Percentiles rank a stretch among this genome's conserved stretches.
Conservation (phyloP, 2,797 vertebrate species). For the Morus bassanus region DNA sequence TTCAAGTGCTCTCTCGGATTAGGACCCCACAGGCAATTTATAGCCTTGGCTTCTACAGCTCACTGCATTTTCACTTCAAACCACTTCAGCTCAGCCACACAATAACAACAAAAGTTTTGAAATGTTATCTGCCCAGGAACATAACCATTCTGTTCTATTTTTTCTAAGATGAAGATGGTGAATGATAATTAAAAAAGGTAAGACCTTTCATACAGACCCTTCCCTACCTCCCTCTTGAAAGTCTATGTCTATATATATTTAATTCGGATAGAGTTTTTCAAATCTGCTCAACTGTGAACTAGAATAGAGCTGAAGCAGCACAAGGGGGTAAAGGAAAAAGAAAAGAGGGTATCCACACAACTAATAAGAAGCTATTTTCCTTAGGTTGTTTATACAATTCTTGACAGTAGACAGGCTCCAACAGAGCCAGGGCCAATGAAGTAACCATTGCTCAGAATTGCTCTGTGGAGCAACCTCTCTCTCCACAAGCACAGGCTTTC, state of each 20-base stretch:
- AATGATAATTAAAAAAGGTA: neutral
- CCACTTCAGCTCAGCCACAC: neutral
- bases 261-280: neutral
- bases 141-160: neutral
- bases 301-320: neutral
- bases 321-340: neutral
- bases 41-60: neutral
- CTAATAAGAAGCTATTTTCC: neutral
- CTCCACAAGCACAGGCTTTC: neutral
- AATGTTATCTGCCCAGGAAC: neutral
- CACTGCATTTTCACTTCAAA: neutral
- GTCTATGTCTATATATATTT: neutral
- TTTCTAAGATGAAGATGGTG: neutral
- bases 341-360: neutral
- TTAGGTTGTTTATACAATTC: neutral
- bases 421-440: neutral
- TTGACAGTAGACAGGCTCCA: neutral
- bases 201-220: neutral
- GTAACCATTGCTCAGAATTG: neutral
- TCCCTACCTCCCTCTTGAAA: neutral
- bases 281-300: neutral
- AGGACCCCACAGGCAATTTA: neutral
- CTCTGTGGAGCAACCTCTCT: neutral
- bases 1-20: neutral
- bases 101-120: neutral